These are phyloP conservation scores for Poecilia gillii DNA, from an alignment of 2,797 vertebrate species.

Conservation along the genomic window DNA sequence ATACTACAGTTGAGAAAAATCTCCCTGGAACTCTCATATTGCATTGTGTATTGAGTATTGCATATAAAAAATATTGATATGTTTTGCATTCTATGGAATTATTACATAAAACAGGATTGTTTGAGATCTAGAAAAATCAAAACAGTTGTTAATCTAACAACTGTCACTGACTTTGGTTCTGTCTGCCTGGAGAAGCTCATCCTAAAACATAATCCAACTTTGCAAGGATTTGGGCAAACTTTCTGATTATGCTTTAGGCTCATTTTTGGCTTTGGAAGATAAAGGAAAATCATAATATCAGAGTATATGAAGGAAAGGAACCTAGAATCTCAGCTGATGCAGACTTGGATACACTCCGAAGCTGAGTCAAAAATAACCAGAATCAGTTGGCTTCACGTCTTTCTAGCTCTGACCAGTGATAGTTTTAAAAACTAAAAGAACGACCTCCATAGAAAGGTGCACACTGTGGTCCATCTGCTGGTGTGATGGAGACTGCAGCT, in stretches of 20 bases:
- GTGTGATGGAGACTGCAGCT: too few species aligned
- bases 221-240: background rate
- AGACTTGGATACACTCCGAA: background rate
- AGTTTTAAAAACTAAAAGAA: background rate
- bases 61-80: background rate
- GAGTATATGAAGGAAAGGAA: background rate
- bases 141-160: background rate
- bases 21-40: background rate
- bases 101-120: background rate
- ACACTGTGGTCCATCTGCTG: too few species aligned
- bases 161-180: background rate
- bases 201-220: background rate
- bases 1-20: background rate
- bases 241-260: background rate
- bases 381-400: background rate
- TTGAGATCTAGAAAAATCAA: background rate
- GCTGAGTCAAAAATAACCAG: background rate
- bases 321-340: background rate
- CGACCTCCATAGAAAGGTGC: too few species aligned
- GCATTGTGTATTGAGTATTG: background rate
- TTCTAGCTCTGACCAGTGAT: background rate
- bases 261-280: background rate
- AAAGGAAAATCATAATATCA: background rate
- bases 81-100: background rate
- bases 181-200: background rate